These are phyloP conservation scores for Clarias macrocephalus DNA, from an alignment of 2,113 vertebrate species.

Conservation along the genomic window DNA sequence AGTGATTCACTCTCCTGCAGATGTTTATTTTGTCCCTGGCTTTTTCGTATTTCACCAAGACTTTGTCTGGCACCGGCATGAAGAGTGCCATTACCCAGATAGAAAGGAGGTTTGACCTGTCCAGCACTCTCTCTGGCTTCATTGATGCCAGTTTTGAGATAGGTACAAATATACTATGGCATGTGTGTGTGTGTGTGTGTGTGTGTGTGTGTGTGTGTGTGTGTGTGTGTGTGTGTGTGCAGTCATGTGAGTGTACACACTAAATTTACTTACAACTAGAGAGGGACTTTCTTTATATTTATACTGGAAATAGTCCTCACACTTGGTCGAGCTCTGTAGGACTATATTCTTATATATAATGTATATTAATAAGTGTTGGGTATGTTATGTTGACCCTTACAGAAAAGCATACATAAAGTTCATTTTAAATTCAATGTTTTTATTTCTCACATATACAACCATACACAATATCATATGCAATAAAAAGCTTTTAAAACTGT, in stretches of 20 bases:
- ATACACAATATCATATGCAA: no score
- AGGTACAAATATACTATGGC: constrained; percentile 69
- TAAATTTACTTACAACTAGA: neutral
- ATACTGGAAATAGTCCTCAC: neutral
- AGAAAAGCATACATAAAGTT: no score
- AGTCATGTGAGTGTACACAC: no score
- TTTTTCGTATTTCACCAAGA: constrained; percentile 80
- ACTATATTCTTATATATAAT: no score
- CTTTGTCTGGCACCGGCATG: constrained; percentile 78
- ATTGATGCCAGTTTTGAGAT: constrained; percentile 91
- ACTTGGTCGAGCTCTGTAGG: neutral
- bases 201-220: neutral
- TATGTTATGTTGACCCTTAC: no score
- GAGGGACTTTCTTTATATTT: neutral
- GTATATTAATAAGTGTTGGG: no score
- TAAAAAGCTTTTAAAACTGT: no score
- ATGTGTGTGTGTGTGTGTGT: neutral
- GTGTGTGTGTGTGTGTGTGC: no score
- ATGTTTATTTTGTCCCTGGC: constrained; percentile 82
- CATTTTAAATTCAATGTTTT: no score
- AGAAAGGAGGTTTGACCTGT: constrained; percentile 86
- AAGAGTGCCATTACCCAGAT: constrained; percentile 92
- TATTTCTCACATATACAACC: no score
- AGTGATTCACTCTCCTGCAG: constrained; percentile 61
- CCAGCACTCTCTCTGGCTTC: constrained; percentile 79